phyloP scores from a whole-genome alignment of 2,888 invertebrate species.

The Anodontia alba region DNA sequence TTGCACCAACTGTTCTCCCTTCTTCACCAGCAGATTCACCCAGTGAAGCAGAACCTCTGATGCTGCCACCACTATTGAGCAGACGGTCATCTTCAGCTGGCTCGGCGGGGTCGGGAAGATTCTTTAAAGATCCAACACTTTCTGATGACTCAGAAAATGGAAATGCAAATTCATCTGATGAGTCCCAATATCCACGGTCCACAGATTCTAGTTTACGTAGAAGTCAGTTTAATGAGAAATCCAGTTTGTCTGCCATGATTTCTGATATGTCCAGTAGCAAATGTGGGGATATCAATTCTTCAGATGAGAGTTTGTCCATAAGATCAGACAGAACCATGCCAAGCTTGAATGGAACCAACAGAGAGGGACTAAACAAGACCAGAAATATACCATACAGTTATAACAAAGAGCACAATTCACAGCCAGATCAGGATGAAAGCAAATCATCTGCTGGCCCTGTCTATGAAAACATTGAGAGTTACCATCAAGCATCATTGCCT shows the following conservation, averaged over 20 bases:
- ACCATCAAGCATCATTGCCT: conserved; percentile 8
- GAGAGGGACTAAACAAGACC: conserved; percentile 14
- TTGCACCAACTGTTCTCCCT: not conserved
- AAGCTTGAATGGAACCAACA: not conserved
- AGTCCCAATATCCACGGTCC: conserved; percentile 10
- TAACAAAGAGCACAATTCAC: not conserved
- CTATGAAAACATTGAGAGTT: conserved; percentile 50
- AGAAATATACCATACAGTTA: conserved; percentile 36
- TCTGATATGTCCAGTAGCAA: conserved; percentile 55
- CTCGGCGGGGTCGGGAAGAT: conserved; percentile 37
- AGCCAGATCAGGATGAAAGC: not conserved
- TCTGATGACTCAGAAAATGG: conserved; percentile 16
- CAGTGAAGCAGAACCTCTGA: conserved; percentile 6
- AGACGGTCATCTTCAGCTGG: conserved; percentile 37
- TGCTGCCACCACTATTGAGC: conserved; percentile 46
- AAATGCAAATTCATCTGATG: conserved; percentile 22
- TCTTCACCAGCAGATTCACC: not conserved
- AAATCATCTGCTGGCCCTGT: not conserved
- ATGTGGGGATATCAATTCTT: conserved; percentile 28
- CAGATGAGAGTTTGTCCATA: conserved; percentile 46
- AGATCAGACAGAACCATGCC: conserved; percentile 30
- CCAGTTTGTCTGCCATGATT: conserved; percentile 50
- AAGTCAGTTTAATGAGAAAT: conserved; percentile 41
- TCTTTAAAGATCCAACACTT: conserved; percentile 43
- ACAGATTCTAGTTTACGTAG: conserved; percentile 20